Percentiles rank a stretch among this genome's conserved stretches.
Conservation (phyloP, 2,888 invertebrate species). For the Drosophila rubida region DNA sequence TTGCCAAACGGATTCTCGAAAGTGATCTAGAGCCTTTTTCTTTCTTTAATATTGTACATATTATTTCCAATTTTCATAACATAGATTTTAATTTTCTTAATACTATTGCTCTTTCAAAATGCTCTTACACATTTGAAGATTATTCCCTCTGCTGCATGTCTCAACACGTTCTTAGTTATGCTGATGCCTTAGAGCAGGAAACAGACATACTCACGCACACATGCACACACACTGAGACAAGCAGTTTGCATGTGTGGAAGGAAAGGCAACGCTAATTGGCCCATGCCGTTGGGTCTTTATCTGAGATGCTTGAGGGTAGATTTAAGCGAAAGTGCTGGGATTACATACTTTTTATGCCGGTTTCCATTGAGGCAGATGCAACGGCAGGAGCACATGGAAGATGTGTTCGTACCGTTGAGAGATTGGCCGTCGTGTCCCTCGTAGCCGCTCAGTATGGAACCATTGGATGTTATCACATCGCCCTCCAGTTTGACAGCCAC, state of each 20-base stretch:
- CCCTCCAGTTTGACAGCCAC: constrained; percentile 98
- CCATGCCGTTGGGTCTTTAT: constrained; percentile 22
- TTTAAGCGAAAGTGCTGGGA: constrained; percentile 11
- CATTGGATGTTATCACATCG: constrained; percentile 98
- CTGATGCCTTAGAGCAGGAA: constrained; percentile 8
- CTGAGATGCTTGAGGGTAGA: constrained; percentile 1
- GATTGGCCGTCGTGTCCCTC: constrained; percentile 84
- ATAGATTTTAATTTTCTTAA: background rate
- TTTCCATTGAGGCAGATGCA: constrained; percentile 85
- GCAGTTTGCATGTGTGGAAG: background rate
- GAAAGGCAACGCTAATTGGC: constrained; percentile 34
- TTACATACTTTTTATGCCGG: constrained; percentile 84
- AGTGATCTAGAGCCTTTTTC: too few relatives aligned
- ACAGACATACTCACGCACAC: constrained; percentile 9
- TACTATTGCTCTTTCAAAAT: background rate
- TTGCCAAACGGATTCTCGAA: too few relatives aligned
- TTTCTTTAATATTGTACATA: too few relatives aligned
- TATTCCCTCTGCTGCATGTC: background rate
- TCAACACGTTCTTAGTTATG: background rate
- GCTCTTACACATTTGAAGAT: background rate
- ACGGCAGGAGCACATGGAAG: constrained; percentile 85
- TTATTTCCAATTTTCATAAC: background rate
- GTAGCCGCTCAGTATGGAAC: constrained; percentile 92
- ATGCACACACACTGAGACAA: background rate
- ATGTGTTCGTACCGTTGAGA: constrained; percentile 83